Base-by-base conservation (phyloP, 2,888 invertebrate genomes). In the Cephus pygmeus region DNA sequence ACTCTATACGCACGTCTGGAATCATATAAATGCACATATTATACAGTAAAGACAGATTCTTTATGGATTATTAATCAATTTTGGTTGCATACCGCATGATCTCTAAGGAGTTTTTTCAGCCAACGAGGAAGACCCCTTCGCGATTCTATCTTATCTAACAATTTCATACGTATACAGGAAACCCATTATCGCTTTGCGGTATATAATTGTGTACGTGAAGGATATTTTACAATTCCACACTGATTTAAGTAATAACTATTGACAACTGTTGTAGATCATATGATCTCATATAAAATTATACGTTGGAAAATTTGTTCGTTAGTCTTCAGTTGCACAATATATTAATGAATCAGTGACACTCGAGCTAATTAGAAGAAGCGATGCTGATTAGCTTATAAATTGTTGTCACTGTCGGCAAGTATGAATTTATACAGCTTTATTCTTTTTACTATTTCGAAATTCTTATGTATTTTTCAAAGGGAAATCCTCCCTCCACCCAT, bases 11-110 rank as follows among this genome's bases (percentile, higher is more conserved):
- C 88, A 88, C 86, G 89, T 90, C 90, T 90, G 90, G 89, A 90
- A 90, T 90, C 90, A 90, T 90, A 90, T 90, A 90, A 90, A 90
- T 90, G 87, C 87, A 90, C 90, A 90, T 90, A 90, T 90, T 90
- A 90, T 89, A 90, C 89, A 88, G 85, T 90, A 90, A 90, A 88
- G 83, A 86, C 83, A 85, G 83, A 79, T 77, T 73, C 12, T 73
- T 40, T 76, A 33, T 73, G 35, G 74, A 35, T 74, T 34, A 34
- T 74, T 15, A 35, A 74, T 74, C 30, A 74, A 74, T 74, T 75
- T 77, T 76, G 69, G 68, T 73, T 83, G 88, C 88, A 88, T 88
- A 89, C 89, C 88, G 88, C 88, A 84, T 88, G 87, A 87, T 84
- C 86, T 83, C 82, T 80, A 81, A 81, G 81, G 81, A 79, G 82